Base-by-base conservation (phyloP, 2,797 vertebrate genomes). In the Hozukius guyotensis region DNA sequence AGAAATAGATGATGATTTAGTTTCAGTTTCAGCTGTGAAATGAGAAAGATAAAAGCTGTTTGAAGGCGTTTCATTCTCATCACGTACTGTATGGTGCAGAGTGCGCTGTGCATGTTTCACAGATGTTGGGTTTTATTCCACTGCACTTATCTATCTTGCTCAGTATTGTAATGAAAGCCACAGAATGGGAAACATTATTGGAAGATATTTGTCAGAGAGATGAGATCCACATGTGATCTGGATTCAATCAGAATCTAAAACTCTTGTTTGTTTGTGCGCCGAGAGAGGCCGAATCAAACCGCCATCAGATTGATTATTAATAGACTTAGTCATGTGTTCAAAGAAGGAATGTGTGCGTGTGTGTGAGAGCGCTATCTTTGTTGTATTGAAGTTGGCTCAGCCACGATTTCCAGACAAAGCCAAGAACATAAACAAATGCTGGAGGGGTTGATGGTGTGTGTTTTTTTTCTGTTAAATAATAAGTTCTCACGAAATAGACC, bases 181-280 rank as follows among this genome's bases (percentile, higher is more conserved):
- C 82, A 79, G 68, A 85, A 84, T 88, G 85, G 75, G 87, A 91
- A 92, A 90, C 87, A 86, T 92, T 90, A 87, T 91, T 91, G 83
- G 65, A 92, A 81, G 72, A 87, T 89, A 89, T 92, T 91, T 90
- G 83, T 90, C 71, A 16, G 53, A 79, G 78, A 62, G 85, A 94
- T 66, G 9, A 85, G 56, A 82, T 69, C 86, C 91, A 87, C 60
- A 24, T 87, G 88, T 52, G 64, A 78, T 77, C 91, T 93, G 92
- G 86, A 82, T 57, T 55, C 72, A 85, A 87, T 93, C 78, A 87
- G 73, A 87, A 73, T 88, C 67, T 46, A 46, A 69, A 63, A 76
- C 82, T 72, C 34, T 74, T 74, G 72, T 92, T 93, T 91, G 83
- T 90, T 89, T 87, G 85, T 62, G 53, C 79, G 73, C 59, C 7